phyloP scores from a whole-genome alignment of 2,888 invertebrate genomes.

The Diogma glabrata region DNA sequence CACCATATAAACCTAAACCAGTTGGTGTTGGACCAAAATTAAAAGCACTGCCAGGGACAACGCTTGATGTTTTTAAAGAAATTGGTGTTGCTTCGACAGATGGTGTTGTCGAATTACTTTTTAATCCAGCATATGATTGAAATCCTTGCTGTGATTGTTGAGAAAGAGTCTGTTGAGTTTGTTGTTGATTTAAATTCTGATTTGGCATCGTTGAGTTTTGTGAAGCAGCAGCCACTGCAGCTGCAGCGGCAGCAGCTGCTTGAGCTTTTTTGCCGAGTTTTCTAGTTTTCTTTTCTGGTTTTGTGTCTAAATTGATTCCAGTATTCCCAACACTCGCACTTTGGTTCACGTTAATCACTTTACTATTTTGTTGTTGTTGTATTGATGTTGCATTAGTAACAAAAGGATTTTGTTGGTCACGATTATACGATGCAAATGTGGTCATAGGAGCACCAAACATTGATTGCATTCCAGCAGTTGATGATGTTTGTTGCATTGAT shows the following conservation, averaged over 20 bases:
- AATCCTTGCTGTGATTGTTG: conserved; percentile 37
- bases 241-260: conserved; percentile 15
- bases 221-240: conserved; percentile 16
- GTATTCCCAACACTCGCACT: conserved; percentile 14
- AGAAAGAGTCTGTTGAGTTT: conserved; percentile 16
- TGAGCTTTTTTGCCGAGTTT: conserved; percentile 30
- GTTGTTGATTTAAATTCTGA: conserved; percentile 20
- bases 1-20: conserved; percentile 45
- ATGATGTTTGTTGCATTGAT: conserved; percentile 35
- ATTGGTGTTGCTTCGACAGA: conserved; percentile 22
- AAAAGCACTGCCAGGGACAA: conserved; percentile 66
- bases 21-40: conserved; percentile 65
- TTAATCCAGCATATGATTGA: conserved; percentile 46
- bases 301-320: conserved; percentile 14
- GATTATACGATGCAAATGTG: conserved; percentile 15
- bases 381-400: conserved; percentile 5
- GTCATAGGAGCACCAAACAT: conserved; percentile 20
- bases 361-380: conserved; percentile 7
- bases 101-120: conserved; percentile 33
- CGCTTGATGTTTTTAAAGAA: conserved; percentile 29
- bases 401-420: conserved; percentile 17
- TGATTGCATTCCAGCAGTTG: conserved; percentile 16
- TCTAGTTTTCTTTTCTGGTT: conserved; percentile 14
- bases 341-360: conserved; percentile 1
- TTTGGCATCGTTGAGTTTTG: conserved; percentile 24